Evolutionary conservation across 2,888 invertebrate genomes (phyloP), one percentile per base, ranked within the genome.

Genomic region (Thelaira solivaga): DNA sequence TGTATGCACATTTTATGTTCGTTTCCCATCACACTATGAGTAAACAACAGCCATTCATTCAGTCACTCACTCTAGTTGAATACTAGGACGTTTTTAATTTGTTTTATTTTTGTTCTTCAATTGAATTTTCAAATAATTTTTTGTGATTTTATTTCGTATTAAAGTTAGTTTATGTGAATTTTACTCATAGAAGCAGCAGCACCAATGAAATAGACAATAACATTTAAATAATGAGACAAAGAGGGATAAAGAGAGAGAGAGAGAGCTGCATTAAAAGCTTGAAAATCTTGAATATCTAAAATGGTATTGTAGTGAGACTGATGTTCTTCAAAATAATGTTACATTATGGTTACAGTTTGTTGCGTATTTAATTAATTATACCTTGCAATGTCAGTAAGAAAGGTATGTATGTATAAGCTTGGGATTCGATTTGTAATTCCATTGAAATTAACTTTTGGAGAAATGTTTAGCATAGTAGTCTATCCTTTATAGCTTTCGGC

Each of bases 291-390:
- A n/a, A n/a, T n/a, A n/a, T n/a, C n/a, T n/a, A n/a, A n/a, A n/a
- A n/a, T n/a, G n/a, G n/a, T n/a, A 41, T 34, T 51, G 36, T 26
- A 69, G 13, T 55, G 24, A 6, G 36, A 43, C 7, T 49, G 57
- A 49, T 34, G 22, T 39, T 34, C 65, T 71, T 57, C 11, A 45
- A 78, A 62, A 64, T 65, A 45, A 55, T 72, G 65, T 49, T 72
- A 41, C 47, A 49, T 67, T 64, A 36, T 62, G 67, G 55, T 68
- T 43, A 71, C 72, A 75, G 67, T 67, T 71, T 45, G 65, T 69
- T 74, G 73, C 65, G 61, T 76, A 55, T 74, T 76, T 65, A 80
- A 80, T 76, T 76, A 80, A 76, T 69, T 80, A n/a, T n/a, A n/a
- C n/a, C n/a, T n/a, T n/a, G n/a, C n/a, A n/a, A n/a, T n/a, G n/a